Conservation (phyloP, 2,888 invertebrate genomes). For the Yponomeuta evonymella region DNA sequence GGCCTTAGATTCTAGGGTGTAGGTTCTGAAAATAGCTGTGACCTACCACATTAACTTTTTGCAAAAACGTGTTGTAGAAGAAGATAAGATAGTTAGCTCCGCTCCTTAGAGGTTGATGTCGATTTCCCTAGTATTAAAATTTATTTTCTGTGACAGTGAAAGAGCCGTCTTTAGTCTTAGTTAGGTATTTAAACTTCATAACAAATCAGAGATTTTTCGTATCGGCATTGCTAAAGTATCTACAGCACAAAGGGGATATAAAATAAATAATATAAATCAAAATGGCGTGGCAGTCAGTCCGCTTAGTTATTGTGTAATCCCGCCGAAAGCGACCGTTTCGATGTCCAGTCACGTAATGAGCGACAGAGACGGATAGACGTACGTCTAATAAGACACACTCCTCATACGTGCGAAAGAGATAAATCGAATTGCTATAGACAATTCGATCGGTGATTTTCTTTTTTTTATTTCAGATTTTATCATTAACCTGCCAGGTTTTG, state of each 20-base stretch:
- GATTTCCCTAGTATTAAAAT: too few relatives aligned
- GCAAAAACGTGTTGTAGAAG: too few relatives aligned
- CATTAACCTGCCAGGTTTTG: neutral
- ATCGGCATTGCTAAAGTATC: neutral
- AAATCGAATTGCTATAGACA: slow-evolving; percentile 22
- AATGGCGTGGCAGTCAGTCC: slow-evolving; percentile 3
- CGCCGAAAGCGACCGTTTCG: slow-evolving; percentile 1
- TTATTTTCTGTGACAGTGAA: too few relatives aligned
- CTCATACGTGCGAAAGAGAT: slow-evolving; percentile 30
- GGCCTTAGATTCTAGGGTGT: too few relatives aligned
- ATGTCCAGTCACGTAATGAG: slow-evolving; percentile 63
- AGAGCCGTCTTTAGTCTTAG: too few relatives aligned
- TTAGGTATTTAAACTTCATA: too few relatives aligned
- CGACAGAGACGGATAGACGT: slow-evolving; percentile 30
- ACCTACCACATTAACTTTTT: too few relatives aligned
- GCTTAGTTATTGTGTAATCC: neutral
- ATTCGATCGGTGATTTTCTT: neutral
- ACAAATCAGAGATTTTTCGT: neutral
- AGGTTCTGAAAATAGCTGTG: too few relatives aligned
- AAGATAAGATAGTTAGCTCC: too few relatives aligned
- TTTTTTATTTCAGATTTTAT: neutral
- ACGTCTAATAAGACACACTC: slow-evolving; percentile 20
- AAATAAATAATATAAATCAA: slow-evolving; percentile 7
- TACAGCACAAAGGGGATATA: neutral
- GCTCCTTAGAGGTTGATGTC: too few relatives aligned